Evolutionary conservation across 1,140 invertebrate species (phyloP).

Genomic region (Eumaeus atala): DNA sequence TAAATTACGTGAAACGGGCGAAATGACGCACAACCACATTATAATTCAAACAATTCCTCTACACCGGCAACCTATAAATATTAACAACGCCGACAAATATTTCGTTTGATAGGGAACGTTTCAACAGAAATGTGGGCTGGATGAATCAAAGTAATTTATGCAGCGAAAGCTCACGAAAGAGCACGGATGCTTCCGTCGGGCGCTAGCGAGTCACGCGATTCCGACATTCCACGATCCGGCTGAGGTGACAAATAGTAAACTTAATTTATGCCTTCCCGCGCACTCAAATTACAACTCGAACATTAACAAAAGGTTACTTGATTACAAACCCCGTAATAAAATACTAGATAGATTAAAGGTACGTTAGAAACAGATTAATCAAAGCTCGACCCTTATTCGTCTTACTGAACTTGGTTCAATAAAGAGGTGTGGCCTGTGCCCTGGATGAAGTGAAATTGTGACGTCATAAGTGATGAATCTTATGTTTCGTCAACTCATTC

Average conservation of each 20-base stretch:
- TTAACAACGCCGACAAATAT: conserved; percentile 43
- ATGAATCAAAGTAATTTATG: conserved; percentile 67
- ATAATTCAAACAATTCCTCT: no score
- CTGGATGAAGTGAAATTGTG: no score
- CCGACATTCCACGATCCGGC: conserved; percentile 54
- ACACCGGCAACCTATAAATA: no score
- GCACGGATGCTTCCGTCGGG: conserved; percentile 40
- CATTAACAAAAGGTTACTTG: conserved; percentile 27
- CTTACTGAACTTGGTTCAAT: no score
- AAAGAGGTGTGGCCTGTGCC: no score
- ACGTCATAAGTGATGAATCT: no score
- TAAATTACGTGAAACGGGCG: no score
- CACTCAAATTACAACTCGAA: conserved; percentile 43
- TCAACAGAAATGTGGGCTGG: conserved; percentile 36
- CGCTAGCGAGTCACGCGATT: conserved; percentile 52
- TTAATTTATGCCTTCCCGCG: conserved; percentile 58
- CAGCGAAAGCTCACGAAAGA: conserved; percentile 52
- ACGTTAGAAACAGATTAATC: neutral
- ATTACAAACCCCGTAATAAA: neutral
- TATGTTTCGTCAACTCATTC: no score
- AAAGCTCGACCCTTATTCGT: no score
- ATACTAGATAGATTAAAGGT: neutral
- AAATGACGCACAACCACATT: no score
- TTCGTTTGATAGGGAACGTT: conserved; percentile 53
- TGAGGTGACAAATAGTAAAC: conserved; percentile 67